Evolutionary conservation across 2,888 invertebrate species (phyloP), one percentile per base, ranked within the genome.

Genomic region (Amblyteles armatorius): DNA sequence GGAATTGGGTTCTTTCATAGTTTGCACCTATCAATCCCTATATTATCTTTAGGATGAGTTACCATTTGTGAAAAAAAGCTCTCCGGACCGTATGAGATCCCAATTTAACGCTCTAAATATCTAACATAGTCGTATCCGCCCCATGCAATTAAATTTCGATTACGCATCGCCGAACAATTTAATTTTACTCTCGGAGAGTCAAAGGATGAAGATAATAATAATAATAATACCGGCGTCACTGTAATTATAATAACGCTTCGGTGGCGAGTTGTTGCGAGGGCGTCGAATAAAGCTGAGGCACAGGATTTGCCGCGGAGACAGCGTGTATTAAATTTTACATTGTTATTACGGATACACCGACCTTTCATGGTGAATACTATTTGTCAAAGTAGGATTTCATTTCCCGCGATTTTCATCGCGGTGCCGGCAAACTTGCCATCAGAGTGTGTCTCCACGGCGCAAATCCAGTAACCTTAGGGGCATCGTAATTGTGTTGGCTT

Each of bases 401-500:
- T 16, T 69, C 63, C 69, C 40, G 52, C 48, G 71, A 79, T 83
- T 76, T 22, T 13, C 63, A 76, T 76, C 48, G 36, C 65, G n/a
- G 16, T 63, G 44, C 65, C 40, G 29, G 63, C 44, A 65, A 76
- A 57, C 60, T 60, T 69, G 69, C 63, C 19, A 44, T n/a, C 48
- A 33, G 33, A 36, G 48, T 29, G 36, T 33, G 26, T 36, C 26
- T 69, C 19, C 26, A n/a, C 50, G n/a, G 33, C n/a, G 36, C 33
- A 50, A 19, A 48, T 74, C 67, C 19, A 52, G 63, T 68, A 57
- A 69, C 36, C 5, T 7, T 44, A 44, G 36, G 36, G 60, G 81
- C 55, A 78, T 74, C 73, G 48, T 78, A 78, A 67, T 36, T 69
- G 63, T 40, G 67, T 77, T 81, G 9, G 40, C 50, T 19, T 65